Evolutionary conservation across 2,797 vertebrate genomes (phyloP).

Genomic region (Siniperca obscura): DNA sequence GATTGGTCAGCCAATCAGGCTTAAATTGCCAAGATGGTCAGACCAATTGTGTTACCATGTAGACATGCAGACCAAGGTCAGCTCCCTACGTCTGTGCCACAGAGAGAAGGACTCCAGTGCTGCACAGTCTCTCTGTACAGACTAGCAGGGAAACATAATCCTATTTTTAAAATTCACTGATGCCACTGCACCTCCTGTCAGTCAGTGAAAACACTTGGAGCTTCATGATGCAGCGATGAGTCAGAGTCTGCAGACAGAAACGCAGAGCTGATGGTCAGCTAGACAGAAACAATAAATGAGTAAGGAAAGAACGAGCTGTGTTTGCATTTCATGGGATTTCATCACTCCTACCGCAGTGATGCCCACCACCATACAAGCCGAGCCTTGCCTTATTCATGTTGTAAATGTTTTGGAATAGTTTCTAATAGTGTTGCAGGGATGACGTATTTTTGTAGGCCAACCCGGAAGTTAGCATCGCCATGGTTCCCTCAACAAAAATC

Average conservation of each 20-base stretch:
- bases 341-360: slow-evolving; percentile 1
- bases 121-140: slow-evolving; percentile 39
- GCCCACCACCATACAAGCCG: background rate
- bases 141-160: slow-evolving; percentile 26
- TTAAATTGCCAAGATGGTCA: slow-evolving; percentile 13
- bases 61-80: slow-evolving; percentile 49
- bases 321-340: slow-evolving; percentile 26
- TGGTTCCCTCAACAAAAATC: too few relatives aligned
- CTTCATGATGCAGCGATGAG: slow-evolving; percentile 52
- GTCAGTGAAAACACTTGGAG: slow-evolving; percentile 42
- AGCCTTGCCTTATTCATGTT: background rate
- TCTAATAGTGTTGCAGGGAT: too few relatives aligned
- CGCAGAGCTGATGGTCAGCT: slow-evolving; percentile 28
- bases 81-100: slow-evolving; percentile 9
- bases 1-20: slow-evolving; percentile 22
- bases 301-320: slow-evolving; percentile 2
- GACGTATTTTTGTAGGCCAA: too few relatives aligned
- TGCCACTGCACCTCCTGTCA: slow-evolving; percentile 23
- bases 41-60: slow-evolving; percentile 17
- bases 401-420: background rate
- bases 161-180: slow-evolving; percentile 44
- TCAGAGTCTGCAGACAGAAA: slow-evolving; percentile 58
- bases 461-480: too few relatives aligned
- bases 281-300: slow-evolving; percentile 17
- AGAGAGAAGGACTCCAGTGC: slow-evolving; percentile 10